These are phyloP conservation scores for Teleogryllus oceanicus DNA, from an alignment of 2,888 invertebrate genomes.

Conservation along the genomic window DNA sequence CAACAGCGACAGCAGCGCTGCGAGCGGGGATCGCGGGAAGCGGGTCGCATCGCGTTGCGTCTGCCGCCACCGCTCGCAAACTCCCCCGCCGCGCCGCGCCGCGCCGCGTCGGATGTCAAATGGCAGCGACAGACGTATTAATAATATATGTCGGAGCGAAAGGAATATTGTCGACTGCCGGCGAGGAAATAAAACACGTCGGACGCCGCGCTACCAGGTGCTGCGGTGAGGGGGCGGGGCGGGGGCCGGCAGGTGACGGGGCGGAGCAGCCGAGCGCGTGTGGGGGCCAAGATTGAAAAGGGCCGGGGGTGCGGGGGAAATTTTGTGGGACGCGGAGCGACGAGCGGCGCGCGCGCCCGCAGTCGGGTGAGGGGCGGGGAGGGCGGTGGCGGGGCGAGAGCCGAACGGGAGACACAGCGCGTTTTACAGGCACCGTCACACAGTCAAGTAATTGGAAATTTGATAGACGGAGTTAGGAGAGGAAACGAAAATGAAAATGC, in stretches of 20 bases:
- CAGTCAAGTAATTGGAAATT: constrained; percentile 18
- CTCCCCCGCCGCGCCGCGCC: not conserved
- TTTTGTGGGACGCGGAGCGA: no score
- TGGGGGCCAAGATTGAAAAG: constrained; percentile 26
- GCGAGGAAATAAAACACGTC: constrained; percentile 20
- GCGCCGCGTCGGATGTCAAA: constrained; percentile 4
- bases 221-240: constrained; percentile 18
- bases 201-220: not conserved
- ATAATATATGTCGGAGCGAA: constrained; percentile 19
- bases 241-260: no score
- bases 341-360: not conserved
- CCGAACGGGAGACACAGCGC: not conserved
- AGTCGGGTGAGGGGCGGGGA: not conserved
- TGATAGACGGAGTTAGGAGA: constrained; percentile 7
- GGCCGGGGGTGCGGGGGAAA: not conserved
- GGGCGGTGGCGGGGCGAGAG: not conserved
- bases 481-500: constrained; percentile 7
- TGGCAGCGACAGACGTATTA: constrained; percentile 5
- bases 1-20: not conserved
- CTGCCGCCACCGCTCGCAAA: not conserved
- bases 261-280: not conserved
- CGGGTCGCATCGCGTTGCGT: not conserved
- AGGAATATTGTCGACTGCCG: constrained; percentile 18
- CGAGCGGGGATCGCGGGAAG: not conserved
- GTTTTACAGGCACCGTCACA: constrained; percentile 18